Base-by-base conservation (phyloP, 2,888 invertebrate genomes). In the Neoitamus cyanurus region DNA sequence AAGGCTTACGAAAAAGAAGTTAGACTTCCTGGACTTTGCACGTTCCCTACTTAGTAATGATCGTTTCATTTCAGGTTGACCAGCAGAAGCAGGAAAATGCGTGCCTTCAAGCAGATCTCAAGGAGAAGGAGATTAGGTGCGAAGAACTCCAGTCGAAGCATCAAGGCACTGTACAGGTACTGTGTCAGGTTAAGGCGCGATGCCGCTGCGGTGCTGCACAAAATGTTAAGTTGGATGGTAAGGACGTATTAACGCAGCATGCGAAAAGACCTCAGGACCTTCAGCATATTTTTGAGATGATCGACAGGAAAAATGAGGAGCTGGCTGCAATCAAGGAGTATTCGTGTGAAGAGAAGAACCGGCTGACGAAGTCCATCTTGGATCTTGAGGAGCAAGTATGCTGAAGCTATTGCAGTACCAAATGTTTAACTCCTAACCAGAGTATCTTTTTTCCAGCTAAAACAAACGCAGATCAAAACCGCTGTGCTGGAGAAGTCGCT, bases 401-500 rank as follows among this genome's bases (percentile, higher is more conserved):
- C n/a, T 9, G n/a, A n/a, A n/a, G n/a, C n/a, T n/a, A n/a, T n/a
- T 15, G n/a, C 13, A n/a, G 1, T n/a, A n/a, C 6, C 13, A 31
- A 37, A 28, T 48, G 46, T 11, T 42, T 34, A 28, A 25, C n/a
- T 37, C 20, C 7, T 68, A 36, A 9, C 5, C 1, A 34, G 15
- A 46, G 25, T 84, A 31, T 73, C 30, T 9, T 84, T 82, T 83
- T 83, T 58, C 15, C 58, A 87, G 85, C 75, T 86, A 11, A 87
- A 85, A 31, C 78, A 86, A 78, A 84, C 84, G 36, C 78, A 86
- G 83, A 83, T 84, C 25, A 84, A 85, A 83, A 86, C 84, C 36
- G 78, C 83, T 30, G 5, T 86, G 5, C 77, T 86, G 0, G 86
- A 87, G 80, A 86, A 83, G 28, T 69, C 85, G 1, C 37, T 86